Evolutionary conservation across 2,797 vertebrate species (phyloP).

Genomic region (Phaenicophaeus curvirostris): DNA sequence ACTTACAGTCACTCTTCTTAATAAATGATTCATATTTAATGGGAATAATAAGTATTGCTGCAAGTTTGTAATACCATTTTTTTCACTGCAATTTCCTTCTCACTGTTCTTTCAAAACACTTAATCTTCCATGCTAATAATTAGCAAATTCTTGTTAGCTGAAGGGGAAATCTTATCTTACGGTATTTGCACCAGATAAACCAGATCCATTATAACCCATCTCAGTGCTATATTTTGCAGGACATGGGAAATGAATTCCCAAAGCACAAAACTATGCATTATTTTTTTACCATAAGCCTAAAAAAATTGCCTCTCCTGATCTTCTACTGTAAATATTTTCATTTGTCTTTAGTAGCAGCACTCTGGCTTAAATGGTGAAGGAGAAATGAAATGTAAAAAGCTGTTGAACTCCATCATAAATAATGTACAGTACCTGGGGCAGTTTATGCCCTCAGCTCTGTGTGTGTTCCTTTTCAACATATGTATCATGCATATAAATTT

Average conservation of each 20-base stretch:
- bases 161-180: slow-evolving; percentile 53
- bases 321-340: slow-evolving; percentile 30
- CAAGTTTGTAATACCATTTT: slow-evolving; percentile 58
- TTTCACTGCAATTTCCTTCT: slow-evolving; percentile 65
- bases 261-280: background rate
- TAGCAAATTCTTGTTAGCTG: slow-evolving; percentile 69
- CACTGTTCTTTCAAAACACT: slow-evolving; percentile 64
- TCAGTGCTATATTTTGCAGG: slow-evolving; percentile 36
- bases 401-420: background rate
- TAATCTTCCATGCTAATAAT: slow-evolving; percentile 71
- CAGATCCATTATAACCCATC: slow-evolving; percentile 44
- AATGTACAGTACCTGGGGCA: background rate
- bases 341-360: background rate
- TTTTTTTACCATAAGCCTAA: slow-evolving; percentile 9
- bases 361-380: background rate
- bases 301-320: background rate
- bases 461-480: background rate
- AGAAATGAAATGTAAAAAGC: background rate
- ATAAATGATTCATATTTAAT: slow-evolving; percentile 69
- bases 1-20: slow-evolving; percentile 48
- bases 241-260: slow-evolving; percentile 42
- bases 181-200: slow-evolving; percentile 46
- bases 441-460: background rate
- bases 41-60: slow-evolving; percentile 59
- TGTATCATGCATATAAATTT: background rate